A percentile compares a stretch with the other conserved stretches of the same genome.
phyloP scores from a whole-genome alignment of 1,140 invertebrate species.

The Planococcus citri region DNA sequence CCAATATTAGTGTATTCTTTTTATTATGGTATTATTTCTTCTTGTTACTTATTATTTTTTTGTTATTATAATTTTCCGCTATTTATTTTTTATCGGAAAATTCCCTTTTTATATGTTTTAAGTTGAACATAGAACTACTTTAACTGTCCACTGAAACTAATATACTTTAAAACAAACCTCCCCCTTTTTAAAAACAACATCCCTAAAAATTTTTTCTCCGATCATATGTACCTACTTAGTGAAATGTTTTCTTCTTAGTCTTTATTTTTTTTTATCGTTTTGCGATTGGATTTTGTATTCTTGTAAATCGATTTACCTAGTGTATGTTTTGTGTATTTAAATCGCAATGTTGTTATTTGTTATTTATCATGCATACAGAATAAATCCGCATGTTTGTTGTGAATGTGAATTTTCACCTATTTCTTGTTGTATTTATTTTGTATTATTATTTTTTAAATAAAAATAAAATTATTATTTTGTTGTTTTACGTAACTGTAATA shows the following conservation, averaged over 20 bases:
- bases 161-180: no score
- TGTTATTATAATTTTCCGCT: background rate
- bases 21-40: background rate
- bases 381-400: background rate
- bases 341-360: background rate
- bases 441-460: background rate
- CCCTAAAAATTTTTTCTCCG: no score
- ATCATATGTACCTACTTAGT: no score
- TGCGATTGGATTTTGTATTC: background rate
- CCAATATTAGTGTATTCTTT: background rate
- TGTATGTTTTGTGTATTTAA: background rate
- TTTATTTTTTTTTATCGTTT: background rate
- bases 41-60: background rate
- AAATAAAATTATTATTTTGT: slow-evolving; percentile 1
- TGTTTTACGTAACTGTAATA: background rate
- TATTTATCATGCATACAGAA: background rate
- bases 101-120: no score
- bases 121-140: no score
- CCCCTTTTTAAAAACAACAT: no score
- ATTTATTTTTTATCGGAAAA: background rate
- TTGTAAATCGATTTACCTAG: background rate
- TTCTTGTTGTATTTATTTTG: slow-evolving; percentile 8
- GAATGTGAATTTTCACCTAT: background rate
- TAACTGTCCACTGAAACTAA: no score
- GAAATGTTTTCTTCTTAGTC: background rate